phyloP scores from a whole-genome alignment of 1,140 invertebrate genomes.

The Procambarus virginalis region DNA sequence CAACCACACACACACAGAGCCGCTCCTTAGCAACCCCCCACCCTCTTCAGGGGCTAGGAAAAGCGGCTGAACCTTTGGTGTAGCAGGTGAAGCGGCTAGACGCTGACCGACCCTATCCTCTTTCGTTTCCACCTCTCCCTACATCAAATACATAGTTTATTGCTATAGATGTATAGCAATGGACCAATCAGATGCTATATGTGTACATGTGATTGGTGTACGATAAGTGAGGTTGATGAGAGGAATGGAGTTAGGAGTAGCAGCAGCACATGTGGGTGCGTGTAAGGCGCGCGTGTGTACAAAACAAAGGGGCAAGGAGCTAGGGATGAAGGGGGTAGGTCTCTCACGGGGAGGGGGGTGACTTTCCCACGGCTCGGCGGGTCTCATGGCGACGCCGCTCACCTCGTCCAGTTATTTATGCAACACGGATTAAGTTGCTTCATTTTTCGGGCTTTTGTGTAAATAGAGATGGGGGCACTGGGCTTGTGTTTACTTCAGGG shows the following conservation, averaged over 20 bases:
- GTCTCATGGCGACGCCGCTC: not conserved
- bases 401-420: not conserved
- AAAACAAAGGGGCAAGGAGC: not conserved
- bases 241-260: no score
- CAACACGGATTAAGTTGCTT: constrained; percentile 24
- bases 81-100: constrained; percentile 16
- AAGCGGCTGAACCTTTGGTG: not conserved
- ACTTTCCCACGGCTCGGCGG: constrained; percentile 2
- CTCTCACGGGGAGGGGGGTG: not conserved
- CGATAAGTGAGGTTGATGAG: no score
- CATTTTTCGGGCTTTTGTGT: constrained; percentile 1
- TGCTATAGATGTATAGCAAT: no score
- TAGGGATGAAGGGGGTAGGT: not conserved
- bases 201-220: no score
- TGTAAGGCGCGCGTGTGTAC: not conserved
- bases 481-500: not conserved
- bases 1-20: no score
- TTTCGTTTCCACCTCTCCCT: not conserved
- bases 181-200: no score
- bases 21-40: no score
- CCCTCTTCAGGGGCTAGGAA: no score
- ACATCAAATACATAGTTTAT: no score
- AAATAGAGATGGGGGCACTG: not conserved
- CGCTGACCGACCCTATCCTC: not conserved
- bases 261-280: no score